Evolutionary conservation across 2,888 invertebrate species (phyloP).

Genomic region (Phyllotreta cruciferae): DNA sequence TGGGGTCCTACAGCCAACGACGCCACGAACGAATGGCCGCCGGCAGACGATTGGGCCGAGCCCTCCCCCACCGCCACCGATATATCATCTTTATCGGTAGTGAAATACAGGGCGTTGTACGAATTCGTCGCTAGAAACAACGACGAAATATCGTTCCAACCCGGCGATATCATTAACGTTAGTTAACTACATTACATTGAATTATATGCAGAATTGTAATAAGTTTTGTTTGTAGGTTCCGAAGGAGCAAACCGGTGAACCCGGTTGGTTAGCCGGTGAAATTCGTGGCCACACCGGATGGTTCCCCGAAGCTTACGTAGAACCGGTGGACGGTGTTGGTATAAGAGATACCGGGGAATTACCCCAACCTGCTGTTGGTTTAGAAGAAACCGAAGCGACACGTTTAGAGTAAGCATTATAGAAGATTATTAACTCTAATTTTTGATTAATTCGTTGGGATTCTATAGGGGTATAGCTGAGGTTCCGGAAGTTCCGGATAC

Average conservation of each 20-base stretch:
- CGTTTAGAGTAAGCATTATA: slow-evolving; percentile 63
- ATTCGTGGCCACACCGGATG: slow-evolving; percentile 90
- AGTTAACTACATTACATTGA: slow-evolving; percentile 48
- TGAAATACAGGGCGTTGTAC: slow-evolving; percentile 88
- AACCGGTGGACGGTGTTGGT: slow-evolving; percentile 67
- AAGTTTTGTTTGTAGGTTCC: slow-evolving; percentile 63
- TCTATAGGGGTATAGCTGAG: slow-evolving; percentile 75
- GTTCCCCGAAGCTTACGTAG: slow-evolving; percentile 97
- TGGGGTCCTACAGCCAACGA: slow-evolving; percentile 52
- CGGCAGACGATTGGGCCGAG: slow-evolving; percentile 54
- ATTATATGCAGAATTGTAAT: too few species aligned
- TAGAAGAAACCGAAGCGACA: slow-evolving; percentile 51
- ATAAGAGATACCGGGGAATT: slow-evolving; percentile 53
- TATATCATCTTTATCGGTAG: slow-evolving; percentile 59
- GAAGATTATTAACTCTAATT: neutral
- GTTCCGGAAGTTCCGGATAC: slow-evolving; percentile 65
- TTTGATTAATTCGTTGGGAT: slow-evolving; percentile 6
- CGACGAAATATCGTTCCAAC: slow-evolving; percentile 92
- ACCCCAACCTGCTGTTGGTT: slow-evolving; percentile 57
- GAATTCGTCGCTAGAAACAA: slow-evolving; percentile 91
- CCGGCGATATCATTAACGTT: slow-evolving; percentile 90
- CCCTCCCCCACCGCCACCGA: slow-evolving; percentile 44
- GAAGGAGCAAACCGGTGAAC: slow-evolving; percentile 85
- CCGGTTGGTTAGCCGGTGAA: slow-evolving; percentile 96
- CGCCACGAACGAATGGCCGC: slow-evolving; percentile 64